Percentiles rank a stretch among this genome's conserved stretches.
Conservation (phyloP, 2,797 vertebrate genomes). For the Eutrigla gurnardus region DNA sequence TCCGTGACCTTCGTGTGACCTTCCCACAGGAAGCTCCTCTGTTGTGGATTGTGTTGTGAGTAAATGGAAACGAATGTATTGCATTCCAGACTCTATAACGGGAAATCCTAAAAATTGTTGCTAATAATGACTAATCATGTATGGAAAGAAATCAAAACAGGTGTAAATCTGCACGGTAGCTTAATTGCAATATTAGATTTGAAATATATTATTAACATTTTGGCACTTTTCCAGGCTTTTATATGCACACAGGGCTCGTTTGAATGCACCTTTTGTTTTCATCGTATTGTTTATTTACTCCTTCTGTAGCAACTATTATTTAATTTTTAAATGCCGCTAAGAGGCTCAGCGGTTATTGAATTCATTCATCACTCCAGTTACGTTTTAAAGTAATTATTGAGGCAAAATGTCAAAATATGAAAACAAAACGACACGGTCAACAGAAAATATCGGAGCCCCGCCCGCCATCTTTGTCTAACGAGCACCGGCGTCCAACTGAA, state of each 20-base stretch:
- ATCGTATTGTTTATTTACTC: neutral
- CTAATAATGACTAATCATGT: neutral
- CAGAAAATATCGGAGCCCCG: too few species aligned
- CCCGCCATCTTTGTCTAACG: too few species aligned
- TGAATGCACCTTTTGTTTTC: slow-evolving; percentile 2
- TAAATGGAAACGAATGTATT: neutral
- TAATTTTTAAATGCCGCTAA: too few species aligned
- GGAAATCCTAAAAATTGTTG: neutral
- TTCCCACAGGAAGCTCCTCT: slow-evolving; percentile 17
- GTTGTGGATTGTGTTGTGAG: slow-evolving; percentile 2
- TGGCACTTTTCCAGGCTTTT: neutral
- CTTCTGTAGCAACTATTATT: too few species aligned
- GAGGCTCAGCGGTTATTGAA: too few species aligned
- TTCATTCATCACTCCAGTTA: too few species aligned
- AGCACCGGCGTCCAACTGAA: too few species aligned
- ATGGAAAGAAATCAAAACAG: neutral
- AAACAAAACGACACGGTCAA: too few species aligned
- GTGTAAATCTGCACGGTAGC: neutral
- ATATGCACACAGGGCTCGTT: neutral
- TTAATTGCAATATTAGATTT: neutral
- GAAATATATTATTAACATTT: neutral
- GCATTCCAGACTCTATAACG: neutral
- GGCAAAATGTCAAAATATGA: too few species aligned
- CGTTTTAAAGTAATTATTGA: too few species aligned
- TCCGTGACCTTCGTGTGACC: slow-evolving; percentile 21